These are phyloP conservation scores for Melanotus villosus DNA, from an alignment of 2,888 invertebrate genomes.

Conservation along the genomic window DNA sequence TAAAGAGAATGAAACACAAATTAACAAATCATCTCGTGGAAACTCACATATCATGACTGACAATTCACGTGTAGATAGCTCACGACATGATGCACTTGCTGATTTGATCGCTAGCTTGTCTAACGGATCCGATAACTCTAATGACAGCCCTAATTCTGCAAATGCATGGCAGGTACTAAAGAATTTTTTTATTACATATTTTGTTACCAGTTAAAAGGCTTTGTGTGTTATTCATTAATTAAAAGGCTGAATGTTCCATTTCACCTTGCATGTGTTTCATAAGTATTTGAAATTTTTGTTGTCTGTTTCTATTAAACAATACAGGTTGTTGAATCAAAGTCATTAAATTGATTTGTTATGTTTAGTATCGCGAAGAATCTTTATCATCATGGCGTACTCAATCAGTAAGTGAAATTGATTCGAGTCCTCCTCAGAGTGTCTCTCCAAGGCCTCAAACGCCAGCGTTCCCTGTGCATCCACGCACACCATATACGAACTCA, in stretches of 20 bases:
- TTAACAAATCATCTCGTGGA: constrained; percentile 49
- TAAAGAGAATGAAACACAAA: constrained; percentile 53
- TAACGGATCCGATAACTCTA: constrained; percentile 66
- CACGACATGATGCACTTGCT: constrained; percentile 66
- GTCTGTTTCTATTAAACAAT: no score
- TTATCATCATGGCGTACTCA: constrained; percentile 78
- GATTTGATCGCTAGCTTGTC: constrained; percentile 69
- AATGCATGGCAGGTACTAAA: constrained; percentile 71
- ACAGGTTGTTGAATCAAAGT: not conserved
- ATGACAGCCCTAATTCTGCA: constrained; percentile 66
- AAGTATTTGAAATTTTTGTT: no score
- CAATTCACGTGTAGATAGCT: constrained; percentile 54
- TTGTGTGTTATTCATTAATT: constrained; percentile 12
- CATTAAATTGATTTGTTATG: not conserved
- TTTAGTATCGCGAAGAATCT: constrained; percentile 75
- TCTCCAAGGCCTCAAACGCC: constrained; percentile 88
- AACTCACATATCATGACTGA: constrained; percentile 49
- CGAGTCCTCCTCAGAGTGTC: constrained; percentile 71
- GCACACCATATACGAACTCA: constrained; percentile 87
- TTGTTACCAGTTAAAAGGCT: constrained; percentile 41
- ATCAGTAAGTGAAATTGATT: constrained; percentile 71
- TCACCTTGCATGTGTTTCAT: constrained; percentile 25
- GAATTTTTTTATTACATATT: constrained; percentile 26
- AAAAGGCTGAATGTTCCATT: not conserved
- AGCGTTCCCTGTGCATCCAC: constrained; percentile 92